Conservation (phyloP, 2,888 invertebrate species). For the Lymantria dispar region DNA sequence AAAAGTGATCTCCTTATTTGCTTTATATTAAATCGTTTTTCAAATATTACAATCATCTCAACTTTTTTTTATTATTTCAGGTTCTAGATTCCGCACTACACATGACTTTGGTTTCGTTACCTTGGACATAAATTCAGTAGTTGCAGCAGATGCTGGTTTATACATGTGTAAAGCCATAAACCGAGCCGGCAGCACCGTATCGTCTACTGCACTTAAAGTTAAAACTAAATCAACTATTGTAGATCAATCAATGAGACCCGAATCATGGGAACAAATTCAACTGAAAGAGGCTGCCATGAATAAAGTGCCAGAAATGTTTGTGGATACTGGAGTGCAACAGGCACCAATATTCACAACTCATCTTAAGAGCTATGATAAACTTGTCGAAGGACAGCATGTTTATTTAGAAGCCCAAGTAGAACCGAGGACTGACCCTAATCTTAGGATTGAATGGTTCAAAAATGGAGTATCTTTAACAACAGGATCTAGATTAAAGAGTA, state of each 20-base stretch:
- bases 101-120: conserved; percentile 98
- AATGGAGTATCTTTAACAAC: conserved; percentile 93
- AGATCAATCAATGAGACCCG: conserved; percentile 93
- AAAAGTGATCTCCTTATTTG: too few species aligned
- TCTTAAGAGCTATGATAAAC: conserved; percentile 90
- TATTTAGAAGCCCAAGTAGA: conserved; percentile 95
- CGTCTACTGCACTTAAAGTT: conserved; percentile 94
- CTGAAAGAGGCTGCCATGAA: conserved; percentile 96
- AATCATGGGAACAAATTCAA: conserved; percentile 95
- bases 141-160: conserved; percentile 94
- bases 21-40: too few species aligned
- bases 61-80: conserved; percentile 53
- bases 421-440: conserved; percentile 93
- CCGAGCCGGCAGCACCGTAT: conserved; percentile 96
- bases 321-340: conserved; percentile 92
- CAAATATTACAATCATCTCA: not conserved
- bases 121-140: conserved; percentile 93
- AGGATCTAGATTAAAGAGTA: conserved; percentile 94
- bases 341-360: conserved; percentile 98
- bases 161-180: conserved; percentile 98
- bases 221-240: conserved; percentile 91
- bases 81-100: conserved; percentile 94
- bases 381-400: conserved; percentile 93
- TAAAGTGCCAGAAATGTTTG: conserved; percentile 93
- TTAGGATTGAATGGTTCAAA: conserved; percentile 95